These are phyloP conservation scores for Anarrhichthys ocellatus DNA, from an alignment of 2,113 vertebrate genomes.

Conservation along the genomic window DNA sequence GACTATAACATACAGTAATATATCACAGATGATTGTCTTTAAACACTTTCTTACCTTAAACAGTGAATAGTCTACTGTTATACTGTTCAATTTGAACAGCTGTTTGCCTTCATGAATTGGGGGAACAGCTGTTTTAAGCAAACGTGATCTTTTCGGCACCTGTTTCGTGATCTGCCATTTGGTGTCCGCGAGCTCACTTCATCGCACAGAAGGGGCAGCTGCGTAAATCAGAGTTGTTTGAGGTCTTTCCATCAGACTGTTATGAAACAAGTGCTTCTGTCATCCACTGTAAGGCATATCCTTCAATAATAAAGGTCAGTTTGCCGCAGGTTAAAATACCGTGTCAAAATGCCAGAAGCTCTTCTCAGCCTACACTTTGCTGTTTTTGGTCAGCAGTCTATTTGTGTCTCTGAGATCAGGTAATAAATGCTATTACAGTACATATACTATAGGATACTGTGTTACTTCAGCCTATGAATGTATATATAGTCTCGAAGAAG, in stretches of 20 bases:
- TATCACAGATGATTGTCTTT: background rate
- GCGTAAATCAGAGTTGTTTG: conserved; percentile 10
- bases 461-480: background rate
- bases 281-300: conserved; percentile 29
- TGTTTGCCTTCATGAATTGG: background rate
- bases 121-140: background rate
- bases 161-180: background rate
- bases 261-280: conserved; percentile 25
- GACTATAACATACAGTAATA: background rate
- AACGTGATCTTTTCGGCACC: background rate
- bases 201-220: background rate
- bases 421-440: background rate
- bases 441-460: background rate
- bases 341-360: conserved; percentile 19
- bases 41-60: background rate
- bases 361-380: background rate
- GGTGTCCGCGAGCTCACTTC: background rate
- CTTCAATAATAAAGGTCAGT: conserved; percentile 43
- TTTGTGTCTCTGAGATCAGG: conserved; percentile 23
- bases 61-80: background rate
- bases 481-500: background rate
- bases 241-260: conserved; percentile 17
- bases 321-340: conserved; percentile 41
- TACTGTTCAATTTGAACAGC: background rate
- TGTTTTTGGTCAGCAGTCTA: conserved; percentile 4